Evolutionary conservation across 2,888 invertebrate genomes (phyloP), one percentile per base, ranked within the genome.

Genomic region (Lepeophtheirus nordmannii): DNA sequence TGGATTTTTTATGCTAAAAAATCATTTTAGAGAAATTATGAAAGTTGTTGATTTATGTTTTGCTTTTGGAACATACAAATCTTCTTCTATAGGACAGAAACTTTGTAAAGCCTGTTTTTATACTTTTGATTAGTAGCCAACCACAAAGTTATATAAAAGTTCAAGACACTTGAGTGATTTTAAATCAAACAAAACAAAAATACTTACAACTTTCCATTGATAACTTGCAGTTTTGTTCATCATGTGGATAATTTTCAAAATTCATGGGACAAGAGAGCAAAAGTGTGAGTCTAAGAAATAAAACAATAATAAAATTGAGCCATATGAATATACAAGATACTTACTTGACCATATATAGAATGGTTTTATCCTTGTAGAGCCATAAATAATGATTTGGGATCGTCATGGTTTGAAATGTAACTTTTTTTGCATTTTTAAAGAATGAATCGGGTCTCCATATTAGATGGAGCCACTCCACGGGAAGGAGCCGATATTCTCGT

Each of bases 191-290:
- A n/a, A n/a, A 7, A 12, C 22, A 11, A n/a, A 41, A 5, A 46
- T 71, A 74, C 75, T 74, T 72, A 76, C 76, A 73, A 67, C 75
- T 75, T 71, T 76, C 75, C 39, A 76, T 73, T 65, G 74, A 72
- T 68, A 76, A 71, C 53, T 72, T 71, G 67, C 76, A 76, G 17
- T 70, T 71, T 69, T 76, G 76, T 62, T 73, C 71, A 68, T 76
- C 76, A 67, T 76, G 75, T 3, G 76, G 76, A 67, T 75, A 76
- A 40, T 73, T 72, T 39, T 75, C 71, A 63, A 76, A 73, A 66
- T 75, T 73, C 76, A 76, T 76, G 1, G 74, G 73, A 70, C 76
- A 76, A 40, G 74, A 75, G 9, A 76, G 71, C 1, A 76, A 74
- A 66, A 76, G 69, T 0, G 76, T 75, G 46, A 76, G 68, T 69